These are phyloP conservation scores for Actenoides lindsayi DNA, from an alignment of 2,113 vertebrate species.

Conservation along the genomic window DNA sequence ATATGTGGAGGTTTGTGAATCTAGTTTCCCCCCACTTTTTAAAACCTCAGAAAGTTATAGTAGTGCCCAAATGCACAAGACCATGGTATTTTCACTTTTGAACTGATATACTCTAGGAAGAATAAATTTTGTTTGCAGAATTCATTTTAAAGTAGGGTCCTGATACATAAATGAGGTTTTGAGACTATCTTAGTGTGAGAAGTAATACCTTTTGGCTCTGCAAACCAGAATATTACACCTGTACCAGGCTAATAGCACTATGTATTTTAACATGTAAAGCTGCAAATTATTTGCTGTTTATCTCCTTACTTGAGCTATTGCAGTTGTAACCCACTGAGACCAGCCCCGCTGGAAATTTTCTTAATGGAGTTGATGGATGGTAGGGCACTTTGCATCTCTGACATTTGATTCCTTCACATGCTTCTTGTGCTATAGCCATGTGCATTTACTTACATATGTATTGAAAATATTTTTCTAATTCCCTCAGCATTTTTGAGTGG, in stretches of 20 bases:
- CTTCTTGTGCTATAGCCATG: neutral
- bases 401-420: neutral
- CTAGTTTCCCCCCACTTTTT: neutral
- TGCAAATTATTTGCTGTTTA: neutral
- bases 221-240: neutral
- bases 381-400: neutral
- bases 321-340: neutral
- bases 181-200: neutral
- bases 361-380: neutral
- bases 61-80: neutral
- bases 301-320: neutral
- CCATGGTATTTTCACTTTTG: neutral
- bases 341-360: neutral
- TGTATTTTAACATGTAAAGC: neutral
- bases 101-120: neutral
- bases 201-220: neutral
- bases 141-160: neutral
- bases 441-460: neutral
- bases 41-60: neutral
- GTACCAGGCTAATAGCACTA: neutral
- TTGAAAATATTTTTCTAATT: neutral
- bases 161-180: neutral
- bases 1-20: neutral
- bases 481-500: neutral
- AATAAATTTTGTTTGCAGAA: neutral